Conservation (phyloP, 2,797 vertebrate species). For the Rousettus madagascariensis region DNA sequence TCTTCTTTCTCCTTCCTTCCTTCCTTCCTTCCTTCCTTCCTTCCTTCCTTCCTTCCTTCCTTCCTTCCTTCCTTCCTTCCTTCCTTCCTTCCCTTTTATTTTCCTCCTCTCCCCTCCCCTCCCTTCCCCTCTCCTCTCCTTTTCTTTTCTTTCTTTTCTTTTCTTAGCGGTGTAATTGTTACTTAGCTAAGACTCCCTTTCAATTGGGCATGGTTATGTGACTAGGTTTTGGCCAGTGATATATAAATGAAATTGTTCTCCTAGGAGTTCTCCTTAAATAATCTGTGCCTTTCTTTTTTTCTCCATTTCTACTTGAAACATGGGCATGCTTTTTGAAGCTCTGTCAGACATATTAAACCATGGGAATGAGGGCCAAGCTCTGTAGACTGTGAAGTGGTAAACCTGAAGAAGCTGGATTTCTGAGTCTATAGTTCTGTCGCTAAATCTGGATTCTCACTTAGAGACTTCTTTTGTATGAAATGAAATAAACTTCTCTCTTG, state of each 20-base stretch:
- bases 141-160: not conserved
- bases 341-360: not conserved
- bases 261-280: conserved; percentile 10
- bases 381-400: not conserved
- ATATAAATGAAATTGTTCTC: conserved; percentile 19
- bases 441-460: not conserved
- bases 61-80: too few relatives aligned
- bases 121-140: too few relatives aligned
- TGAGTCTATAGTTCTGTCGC: not conserved
- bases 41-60: too few relatives aligned
- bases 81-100: too few relatives aligned
- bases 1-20: not conserved
- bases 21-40: too few relatives aligned
- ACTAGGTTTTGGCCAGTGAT: conserved; percentile 6
- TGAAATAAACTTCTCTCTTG: not conserved
- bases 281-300: not conserved
- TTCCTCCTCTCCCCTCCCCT: not conserved
- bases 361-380: not conserved
- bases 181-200: conserved; percentile 23
- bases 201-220: not conserved
- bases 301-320: conserved; percentile 26
- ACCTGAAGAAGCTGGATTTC: not conserved
- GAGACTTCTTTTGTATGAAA: not conserved
- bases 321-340: not conserved
- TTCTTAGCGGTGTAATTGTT: not conserved